Percentiles rank a stretch among this genome's conserved stretches.
Conservation (phyloP, 2,113 vertebrate species). For the Perca flavescens region DNA sequence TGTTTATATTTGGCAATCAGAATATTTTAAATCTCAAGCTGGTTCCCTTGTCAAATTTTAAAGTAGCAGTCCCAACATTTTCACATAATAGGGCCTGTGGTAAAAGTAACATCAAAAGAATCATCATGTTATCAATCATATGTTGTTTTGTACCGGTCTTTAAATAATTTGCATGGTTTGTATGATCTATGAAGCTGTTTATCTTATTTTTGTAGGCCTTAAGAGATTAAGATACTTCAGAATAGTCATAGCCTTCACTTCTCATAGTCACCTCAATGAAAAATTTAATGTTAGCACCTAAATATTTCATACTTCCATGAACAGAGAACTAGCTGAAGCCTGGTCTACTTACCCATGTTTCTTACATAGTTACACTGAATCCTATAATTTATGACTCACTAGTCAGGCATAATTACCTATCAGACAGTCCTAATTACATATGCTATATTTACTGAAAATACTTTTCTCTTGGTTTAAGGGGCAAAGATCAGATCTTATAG, state of each 20-base stretch:
- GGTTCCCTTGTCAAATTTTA: background rate
- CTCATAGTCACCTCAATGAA: conserved; percentile 74
- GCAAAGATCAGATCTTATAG: conserved; percentile 7
- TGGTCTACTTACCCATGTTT: conserved; percentile 46
- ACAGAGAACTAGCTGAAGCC: conserved; percentile 50
- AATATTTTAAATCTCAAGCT: no score
- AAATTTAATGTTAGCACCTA: conserved; percentile 70
- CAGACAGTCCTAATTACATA: conserved; percentile 53
- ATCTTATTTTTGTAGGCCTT: background rate
- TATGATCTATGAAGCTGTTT: background rate
- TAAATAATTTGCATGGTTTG: background rate
- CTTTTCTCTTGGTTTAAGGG: conserved; percentile 16
- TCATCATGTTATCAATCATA: background rate
- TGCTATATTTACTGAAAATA: conserved; percentile 41
- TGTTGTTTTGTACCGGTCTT: background rate
- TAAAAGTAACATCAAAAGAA: background rate
- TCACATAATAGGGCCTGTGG: background rate
- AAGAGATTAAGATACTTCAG: conserved; percentile 19
- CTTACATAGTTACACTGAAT: conserved; percentile 47
- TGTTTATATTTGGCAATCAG: background rate
- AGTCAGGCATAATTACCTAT: conserved; percentile 50
- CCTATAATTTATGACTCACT: conserved; percentile 48
- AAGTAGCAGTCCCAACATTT: background rate
- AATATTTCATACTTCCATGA: conserved; percentile 77
- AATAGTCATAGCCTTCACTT: conserved; percentile 57